Percentiles rank a stretch among this genome's conserved stretches.
These are phyloP conservation scores for Pterocles gutturalis DNA, from an alignment of 2,113 vertebrate genomes.

Conservation along the genomic window DNA sequence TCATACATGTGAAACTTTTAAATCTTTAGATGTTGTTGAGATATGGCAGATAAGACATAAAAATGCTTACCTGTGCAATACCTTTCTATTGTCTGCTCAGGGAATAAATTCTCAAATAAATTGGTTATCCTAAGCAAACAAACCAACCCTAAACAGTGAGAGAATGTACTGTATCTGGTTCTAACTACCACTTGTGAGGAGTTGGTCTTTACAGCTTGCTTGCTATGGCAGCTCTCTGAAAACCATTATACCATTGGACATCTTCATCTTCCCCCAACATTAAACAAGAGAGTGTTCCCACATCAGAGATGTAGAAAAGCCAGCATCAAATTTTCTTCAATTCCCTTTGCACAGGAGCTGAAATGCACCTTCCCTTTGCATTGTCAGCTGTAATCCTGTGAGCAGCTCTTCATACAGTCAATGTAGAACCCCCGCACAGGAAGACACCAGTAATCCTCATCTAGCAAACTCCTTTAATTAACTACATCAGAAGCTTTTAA, in stretches of 20 bases:
- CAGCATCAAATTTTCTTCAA: not conserved
- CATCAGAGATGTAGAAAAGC: constrained; percentile 7
- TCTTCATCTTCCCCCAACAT: not conserved
- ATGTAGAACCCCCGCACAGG: not conserved
- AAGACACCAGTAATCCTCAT: not conserved
- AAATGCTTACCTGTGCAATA: constrained; percentile 4
- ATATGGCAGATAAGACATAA: constrained; percentile 21
- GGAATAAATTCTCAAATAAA: constrained; percentile 26
- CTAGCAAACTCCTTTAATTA: not conserved
- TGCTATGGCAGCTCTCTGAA: not conserved
- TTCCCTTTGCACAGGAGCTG: not conserved
- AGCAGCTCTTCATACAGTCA: not conserved
- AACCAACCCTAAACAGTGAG: not conserved
- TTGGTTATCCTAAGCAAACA: not conserved
- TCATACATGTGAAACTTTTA: constrained; percentile 29
- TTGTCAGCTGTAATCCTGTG: not conserved
- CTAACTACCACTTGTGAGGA: not conserved
- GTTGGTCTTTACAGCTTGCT: not conserved
- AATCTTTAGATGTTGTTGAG: constrained; percentile 34
- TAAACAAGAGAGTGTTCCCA: not conserved
- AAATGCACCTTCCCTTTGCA: not conserved
- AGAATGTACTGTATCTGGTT: not conserved
- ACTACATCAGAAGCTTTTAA: not conserved
- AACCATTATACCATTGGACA: not conserved
- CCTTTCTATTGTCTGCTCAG: not conserved